A percentile compares a stretch with the other conserved stretches of the same genome.
phyloP scores from a whole-genome alignment of 2,888 invertebrate genomes.

The Antheraea assamensis region DNA sequence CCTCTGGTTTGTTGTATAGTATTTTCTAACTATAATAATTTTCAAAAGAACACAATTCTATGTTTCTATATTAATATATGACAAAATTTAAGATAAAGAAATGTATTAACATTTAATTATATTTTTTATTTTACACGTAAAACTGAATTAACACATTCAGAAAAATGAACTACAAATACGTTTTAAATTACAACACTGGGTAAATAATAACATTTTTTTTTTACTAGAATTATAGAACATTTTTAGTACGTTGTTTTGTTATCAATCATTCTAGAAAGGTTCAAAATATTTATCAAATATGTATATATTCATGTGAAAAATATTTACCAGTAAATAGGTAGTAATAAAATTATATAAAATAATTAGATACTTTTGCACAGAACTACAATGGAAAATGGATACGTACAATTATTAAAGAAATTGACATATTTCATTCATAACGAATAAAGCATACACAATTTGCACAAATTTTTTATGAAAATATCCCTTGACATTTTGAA shows the following conservation, averaged over 20 bases:
- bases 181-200: neutral
- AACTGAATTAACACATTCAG: neutral
- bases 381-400: no score
- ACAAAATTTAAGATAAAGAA: neutral
- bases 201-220: neutral
- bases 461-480: no score
- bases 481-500: no score
- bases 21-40: neutral
- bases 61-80: neutral
- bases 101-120: neutral
- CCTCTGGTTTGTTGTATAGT: neutral
- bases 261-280: no score
- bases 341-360: no score
- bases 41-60: neutral
- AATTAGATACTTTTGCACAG: no score
- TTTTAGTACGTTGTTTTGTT: neutral
- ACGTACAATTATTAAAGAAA: no score
- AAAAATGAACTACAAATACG: neutral
- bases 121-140: neutral
- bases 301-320: no score
- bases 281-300: no score
- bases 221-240: neutral
- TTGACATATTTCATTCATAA: no score
- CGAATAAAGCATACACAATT: no score
- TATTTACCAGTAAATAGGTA: no score